Conservation (phyloP, 2,113 vertebrate species). For the Caretta caretta region DNA sequence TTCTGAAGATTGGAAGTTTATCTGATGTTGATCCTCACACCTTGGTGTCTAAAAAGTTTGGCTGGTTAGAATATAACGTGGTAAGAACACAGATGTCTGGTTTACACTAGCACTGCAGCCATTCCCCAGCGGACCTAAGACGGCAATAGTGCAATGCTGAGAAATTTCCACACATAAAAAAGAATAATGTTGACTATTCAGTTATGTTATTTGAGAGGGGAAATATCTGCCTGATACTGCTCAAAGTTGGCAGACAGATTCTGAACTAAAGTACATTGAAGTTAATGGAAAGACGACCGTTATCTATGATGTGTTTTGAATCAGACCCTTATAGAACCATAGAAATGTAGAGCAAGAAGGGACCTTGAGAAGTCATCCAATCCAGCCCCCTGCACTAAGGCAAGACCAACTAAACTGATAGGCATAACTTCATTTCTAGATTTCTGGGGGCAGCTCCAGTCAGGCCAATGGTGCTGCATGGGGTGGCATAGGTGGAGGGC, state of each 20-base stretch:
- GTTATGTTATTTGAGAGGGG: not conserved
- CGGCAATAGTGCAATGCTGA: not conserved
- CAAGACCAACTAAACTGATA: too few species aligned
- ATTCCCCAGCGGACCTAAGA: not conserved
- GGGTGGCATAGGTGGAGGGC: too few species aligned
- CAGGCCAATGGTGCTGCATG: too few species aligned
- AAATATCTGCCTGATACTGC: not conserved
- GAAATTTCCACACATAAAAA: too few species aligned
- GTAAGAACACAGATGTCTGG: not conserved
- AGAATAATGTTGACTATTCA: not conserved
- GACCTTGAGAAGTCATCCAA: too few species aligned
- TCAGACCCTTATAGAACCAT: not conserved
- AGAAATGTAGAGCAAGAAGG: not conserved
- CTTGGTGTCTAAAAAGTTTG: not conserved
- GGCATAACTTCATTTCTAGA: too few species aligned
- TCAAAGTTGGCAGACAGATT: not conserved
- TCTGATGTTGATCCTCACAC: not conserved
- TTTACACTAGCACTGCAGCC: not conserved
- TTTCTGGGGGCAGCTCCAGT: too few species aligned
- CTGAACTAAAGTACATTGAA: not conserved
- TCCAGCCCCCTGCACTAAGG: too few species aligned
- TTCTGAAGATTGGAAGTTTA: not conserved
- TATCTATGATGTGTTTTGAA: fast-evolving
- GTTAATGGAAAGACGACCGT: not conserved
- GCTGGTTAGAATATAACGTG: not conserved